Evolutionary conservation across 23 tunicate species (phyloP), one percentile per base, ranked within the genome.

Genomic region (Diplosoma virens): DNA sequence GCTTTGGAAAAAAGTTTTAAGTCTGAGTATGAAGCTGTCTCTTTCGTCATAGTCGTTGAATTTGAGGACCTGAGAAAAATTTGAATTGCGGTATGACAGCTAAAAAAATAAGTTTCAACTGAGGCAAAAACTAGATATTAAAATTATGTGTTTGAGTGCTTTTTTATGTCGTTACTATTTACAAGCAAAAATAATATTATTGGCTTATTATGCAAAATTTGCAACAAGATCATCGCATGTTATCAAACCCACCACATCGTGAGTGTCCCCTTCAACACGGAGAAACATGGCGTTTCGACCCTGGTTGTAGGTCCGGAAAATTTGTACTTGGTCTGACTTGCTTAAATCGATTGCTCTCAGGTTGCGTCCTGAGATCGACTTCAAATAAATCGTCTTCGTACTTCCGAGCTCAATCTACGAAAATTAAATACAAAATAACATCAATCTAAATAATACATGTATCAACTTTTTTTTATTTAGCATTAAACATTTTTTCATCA

Each of bases 1-100:
- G 59, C 36, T 58, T 18, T 67, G 65, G 34, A 82, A 47, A 75
- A 76, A 88, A 25, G 50, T 69, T 45, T 52, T 76, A 25, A 48
- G 24, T 20, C 76, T 35, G 0, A 36, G 59, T 0, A 73, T 46
- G 79, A 88, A 88, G 33, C 75, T 82, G 66, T 82, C 79, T 32
- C 83, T 33, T 69, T 88, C 95, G 17, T 60, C 80, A 17, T 26
- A 24, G 41, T 88, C 95, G 47, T 58, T 82, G 76, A 88, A 88
- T 28, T 35, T 33, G 59, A 88, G 34, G 36, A 88, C 70, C 95
- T 88, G 69, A n/a, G n/a, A n/a, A n/a, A n/a, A n/a, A n/a, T n/a
- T n/a, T n/a, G n/a, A n/a, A n/a, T n/a, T n/a, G n/a, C n/a, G n/a
- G n/a, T n/a, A n/a, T n/a, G n/a, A n/a, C n/a, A n/a, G n/a, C n/a